Base-by-base conservation (phyloP, 2,888 invertebrate species). In the Euzophera pinguis region DNA sequence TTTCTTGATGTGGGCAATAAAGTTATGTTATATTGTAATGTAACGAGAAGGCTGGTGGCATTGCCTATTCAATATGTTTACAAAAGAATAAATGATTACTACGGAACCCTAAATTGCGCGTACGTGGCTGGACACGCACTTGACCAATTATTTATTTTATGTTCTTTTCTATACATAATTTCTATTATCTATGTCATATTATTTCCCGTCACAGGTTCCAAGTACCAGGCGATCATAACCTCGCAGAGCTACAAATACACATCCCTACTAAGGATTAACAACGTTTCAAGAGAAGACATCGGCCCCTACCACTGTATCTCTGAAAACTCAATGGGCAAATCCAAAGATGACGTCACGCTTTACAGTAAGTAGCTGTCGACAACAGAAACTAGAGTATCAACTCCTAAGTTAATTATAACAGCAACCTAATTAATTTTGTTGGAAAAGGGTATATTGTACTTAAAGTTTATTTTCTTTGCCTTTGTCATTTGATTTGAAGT, bases 301-400 rank as follows among this genome's bases (percentile, higher is more conserved):
- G 93, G 93, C 38, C 84, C 91, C 13, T 94, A 93, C 80, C 89
- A 91, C 66, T 94, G 94, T 70, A 90, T 92, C 54, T 92, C 92
- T 9, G 93, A 93, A 68, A 94, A 94, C 73, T 91, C 93, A 0
- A 84, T 94, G 12, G 94, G 94, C 9, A 90, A 90, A 54, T 92
- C 92, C 0, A 91, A 91, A 57, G 93, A 93, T 55, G 92, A 91
- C 61, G 91, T 94, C 65, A 93, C 92, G 63, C 76, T 94, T 49
- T 93, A 93, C 72, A 91, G 94, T 94, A 81, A 92, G 93, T 12
- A 43, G 43, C 27, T 29, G 16, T 45, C 45, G 32, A 9, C 32
- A 13, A 16, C 45, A 45, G 45, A 45, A 45, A 45, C 45, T 45
- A 16, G 9, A 45, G 10, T 32, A 16, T 32, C 32, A 45, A 45